phyloP scores from a whole-genome alignment of 1,140 invertebrate species.

The Lordiphosa mommai region DNA sequence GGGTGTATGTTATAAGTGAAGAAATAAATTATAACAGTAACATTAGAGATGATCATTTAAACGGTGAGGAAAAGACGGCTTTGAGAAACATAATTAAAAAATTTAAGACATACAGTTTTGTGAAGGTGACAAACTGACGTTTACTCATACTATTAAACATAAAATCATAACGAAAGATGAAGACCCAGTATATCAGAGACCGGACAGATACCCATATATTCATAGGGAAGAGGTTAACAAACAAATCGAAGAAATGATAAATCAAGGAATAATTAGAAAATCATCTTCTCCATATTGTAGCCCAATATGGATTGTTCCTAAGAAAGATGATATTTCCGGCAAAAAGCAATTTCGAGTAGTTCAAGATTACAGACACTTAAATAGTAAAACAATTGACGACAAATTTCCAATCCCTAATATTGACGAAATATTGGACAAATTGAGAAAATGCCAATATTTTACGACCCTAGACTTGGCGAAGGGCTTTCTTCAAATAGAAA shows the following conservation, averaged over 20 bases:
- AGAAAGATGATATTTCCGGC: no score
- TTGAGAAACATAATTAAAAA: neutral
- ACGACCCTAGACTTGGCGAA: conserved; percentile 80
- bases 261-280: conserved; percentile 1
- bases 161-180: neutral
- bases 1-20: no score
- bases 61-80: neutral
- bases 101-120: neutral
- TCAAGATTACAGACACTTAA: neutral
- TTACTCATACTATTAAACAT: conserved; percentile 2
- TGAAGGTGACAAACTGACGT: conserved; percentile 2
- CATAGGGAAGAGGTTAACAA: neutral
- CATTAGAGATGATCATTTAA: neutral
- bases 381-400: neutral
- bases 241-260: conserved; percentile 3
- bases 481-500: no score
- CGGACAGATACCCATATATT: neutral
- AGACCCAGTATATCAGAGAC: neutral
- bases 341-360: no score
- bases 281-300: neutral
- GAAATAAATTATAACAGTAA: neutral
- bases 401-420: conserved; percentile 6
- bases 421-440: no score
- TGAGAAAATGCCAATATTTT: conserved; percentile 79
- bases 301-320: neutral